These are phyloP conservation scores for Sander vitreus DNA, from an alignment of 2,113 vertebrate genomes.

Conservation along the genomic window DNA sequence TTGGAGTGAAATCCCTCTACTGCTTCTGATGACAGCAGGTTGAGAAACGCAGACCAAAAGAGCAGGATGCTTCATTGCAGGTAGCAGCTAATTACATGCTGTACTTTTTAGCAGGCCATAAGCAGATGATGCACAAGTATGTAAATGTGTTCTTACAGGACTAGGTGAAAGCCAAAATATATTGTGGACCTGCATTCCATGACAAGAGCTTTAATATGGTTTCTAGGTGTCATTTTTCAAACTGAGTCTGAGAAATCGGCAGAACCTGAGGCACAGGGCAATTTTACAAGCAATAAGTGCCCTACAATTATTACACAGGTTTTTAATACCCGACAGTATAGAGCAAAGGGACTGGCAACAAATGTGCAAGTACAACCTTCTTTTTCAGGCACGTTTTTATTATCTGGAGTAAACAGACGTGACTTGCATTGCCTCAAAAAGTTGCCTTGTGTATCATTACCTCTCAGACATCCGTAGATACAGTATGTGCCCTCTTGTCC, in stretches of 20 bases:
- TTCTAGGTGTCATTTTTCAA: constrained; percentile 6
- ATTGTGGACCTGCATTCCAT: constrained; percentile 19
- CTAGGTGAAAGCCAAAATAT: constrained; percentile 36
- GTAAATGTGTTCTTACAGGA: constrained; percentile 24
- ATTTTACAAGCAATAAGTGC: constrained; percentile 50
- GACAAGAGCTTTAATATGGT: constrained; percentile 13
- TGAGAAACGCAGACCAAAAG: constrained; percentile 33
- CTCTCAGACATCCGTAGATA: constrained; percentile 29
- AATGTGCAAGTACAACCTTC: background rate
- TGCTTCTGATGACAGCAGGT: constrained; percentile 16
- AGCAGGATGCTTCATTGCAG: constrained; percentile 57
- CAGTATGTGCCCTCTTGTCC: background rate
- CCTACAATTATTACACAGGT: constrained; percentile 6
- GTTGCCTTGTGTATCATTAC: constrained; percentile 60
- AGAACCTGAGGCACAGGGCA: constrained; percentile 18
- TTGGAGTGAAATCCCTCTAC: constrained; percentile 10
- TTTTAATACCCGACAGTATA: background rate
- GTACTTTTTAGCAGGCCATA: constrained; percentile 15
- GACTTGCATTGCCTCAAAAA: constrained; percentile 20
- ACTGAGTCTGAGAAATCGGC: background rate
- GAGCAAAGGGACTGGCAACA: constrained; percentile 18
- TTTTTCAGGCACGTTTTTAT: constrained; percentile 3
- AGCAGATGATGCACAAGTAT: constrained; percentile 31
- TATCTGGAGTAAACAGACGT: background rate
- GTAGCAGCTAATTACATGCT: constrained; percentile 46